phyloP scores from a whole-genome alignment of 2,113 vertebrate species.

The cattle (Bos taurus) region DNA sequence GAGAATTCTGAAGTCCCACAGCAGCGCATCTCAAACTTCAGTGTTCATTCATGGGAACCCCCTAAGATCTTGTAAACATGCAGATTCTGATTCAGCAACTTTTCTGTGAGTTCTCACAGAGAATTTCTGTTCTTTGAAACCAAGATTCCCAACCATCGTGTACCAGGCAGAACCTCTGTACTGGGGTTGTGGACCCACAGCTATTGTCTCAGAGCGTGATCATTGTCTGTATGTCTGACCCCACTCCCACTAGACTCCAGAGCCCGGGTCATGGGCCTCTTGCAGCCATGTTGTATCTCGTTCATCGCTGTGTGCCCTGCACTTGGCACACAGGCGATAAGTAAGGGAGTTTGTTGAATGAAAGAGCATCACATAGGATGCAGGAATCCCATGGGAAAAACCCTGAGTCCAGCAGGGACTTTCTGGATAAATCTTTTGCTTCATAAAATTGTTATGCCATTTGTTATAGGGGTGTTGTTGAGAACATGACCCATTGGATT shows the following conservation, averaged over 20 bases:
- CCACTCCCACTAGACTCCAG: too few relatives aligned
- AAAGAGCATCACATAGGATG: background rate
- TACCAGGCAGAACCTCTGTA: background rate
- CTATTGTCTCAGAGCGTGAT: background rate
- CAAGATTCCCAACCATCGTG: background rate
- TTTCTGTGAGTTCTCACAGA: background rate
- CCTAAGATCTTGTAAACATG: background rate
- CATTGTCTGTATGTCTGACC: background rate
- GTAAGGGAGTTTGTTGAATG: background rate
- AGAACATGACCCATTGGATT: background rate
- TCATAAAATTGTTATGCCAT: background rate
- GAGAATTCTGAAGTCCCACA: background rate
- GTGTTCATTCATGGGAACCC: background rate
- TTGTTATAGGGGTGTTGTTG: background rate
- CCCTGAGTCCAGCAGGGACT: background rate
- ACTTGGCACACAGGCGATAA: background rate
- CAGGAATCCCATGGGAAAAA: background rate
- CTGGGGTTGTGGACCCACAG: too few relatives aligned
- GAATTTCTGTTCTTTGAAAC: background rate
- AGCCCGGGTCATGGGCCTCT: background rate
- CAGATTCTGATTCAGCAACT: background rate
- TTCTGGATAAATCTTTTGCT: background rate
- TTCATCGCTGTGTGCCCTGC: background rate
- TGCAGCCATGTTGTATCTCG: background rate
- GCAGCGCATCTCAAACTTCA: background rate